Conservation (phyloP, 2,113 vertebrate species). For the Strigops habroptila region DNA sequence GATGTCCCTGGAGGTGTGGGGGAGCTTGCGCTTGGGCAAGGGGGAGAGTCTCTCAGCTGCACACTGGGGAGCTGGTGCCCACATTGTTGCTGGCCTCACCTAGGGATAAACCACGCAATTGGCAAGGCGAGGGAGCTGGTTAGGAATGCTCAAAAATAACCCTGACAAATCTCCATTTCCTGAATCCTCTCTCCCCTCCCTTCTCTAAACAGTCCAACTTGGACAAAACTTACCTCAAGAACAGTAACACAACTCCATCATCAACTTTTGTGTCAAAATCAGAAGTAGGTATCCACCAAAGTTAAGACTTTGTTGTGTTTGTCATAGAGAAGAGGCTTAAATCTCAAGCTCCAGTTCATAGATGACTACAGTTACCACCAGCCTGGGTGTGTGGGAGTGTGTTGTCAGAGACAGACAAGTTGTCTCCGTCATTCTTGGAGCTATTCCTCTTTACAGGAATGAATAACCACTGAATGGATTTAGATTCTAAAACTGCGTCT, state of each 20-base stretch:
- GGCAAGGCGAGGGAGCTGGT: neutral
- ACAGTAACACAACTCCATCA: neutral
- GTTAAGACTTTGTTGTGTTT: neutral
- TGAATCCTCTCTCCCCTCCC: neutral
- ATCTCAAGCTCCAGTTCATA: neutral
- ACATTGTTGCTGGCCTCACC: neutral
- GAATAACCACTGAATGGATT: neutral
- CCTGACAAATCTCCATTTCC: fast-evolving
- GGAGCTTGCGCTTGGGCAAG: fast-evolving
- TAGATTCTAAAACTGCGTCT: neutral
- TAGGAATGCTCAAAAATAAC: neutral
- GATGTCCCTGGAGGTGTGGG: conserved; percentile 8
- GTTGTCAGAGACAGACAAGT: conserved; percentile 23
- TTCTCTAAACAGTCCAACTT: neutral
- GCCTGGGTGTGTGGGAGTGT: conserved; percentile 37
- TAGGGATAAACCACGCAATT: neutral
- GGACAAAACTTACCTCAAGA: neutral
- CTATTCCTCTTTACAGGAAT: neutral
- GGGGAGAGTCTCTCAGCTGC: neutral
- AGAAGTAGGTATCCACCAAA: neutral
- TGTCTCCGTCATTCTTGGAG: neutral
- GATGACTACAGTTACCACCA: neutral
- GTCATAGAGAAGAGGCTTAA: neutral
- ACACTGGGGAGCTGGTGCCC: neutral
- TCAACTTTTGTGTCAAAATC: neutral